Conservation (phyloP, 2,888 invertebrate genomes). For the Lasioglossum leucozonium region DNA sequence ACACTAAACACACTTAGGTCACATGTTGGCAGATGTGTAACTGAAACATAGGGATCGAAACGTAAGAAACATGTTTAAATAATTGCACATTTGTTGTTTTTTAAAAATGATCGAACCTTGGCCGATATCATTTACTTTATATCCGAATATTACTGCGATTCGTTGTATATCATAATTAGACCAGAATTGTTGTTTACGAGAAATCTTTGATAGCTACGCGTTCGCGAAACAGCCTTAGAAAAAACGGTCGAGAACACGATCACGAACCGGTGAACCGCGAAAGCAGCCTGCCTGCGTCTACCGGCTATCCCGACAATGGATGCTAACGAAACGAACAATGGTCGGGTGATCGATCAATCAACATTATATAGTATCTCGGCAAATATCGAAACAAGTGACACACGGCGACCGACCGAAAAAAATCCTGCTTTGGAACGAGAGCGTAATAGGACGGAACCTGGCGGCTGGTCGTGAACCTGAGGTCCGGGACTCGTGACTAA, state of each 20-base stretch:
- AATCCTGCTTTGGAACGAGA: neutral
- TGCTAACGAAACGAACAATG: constrained; percentile 47
- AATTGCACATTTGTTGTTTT: too few relatives aligned
- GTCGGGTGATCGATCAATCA: constrained; percentile 43
- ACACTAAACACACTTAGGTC: too few relatives aligned
- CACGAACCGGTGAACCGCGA: constrained; percentile 44
- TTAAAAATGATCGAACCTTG: too few relatives aligned
- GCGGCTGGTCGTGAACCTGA: neutral
- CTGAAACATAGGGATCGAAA: too few relatives aligned
- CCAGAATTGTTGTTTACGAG: neutral
- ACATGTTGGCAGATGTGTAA: too few relatives aligned
- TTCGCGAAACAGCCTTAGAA: neutral
- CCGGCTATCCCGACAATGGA: constrained; percentile 33
- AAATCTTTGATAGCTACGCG: neutral
- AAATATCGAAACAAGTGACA: constrained; percentile 40
- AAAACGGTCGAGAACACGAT: neutral
- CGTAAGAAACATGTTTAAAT: too few relatives aligned
- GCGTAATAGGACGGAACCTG: neutral
- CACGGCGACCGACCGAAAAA: neutral
- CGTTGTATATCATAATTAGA: constrained; percentile 22
- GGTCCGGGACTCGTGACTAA: constrained; percentile 41
- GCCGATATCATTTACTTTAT: too few relatives aligned
- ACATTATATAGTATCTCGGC: constrained; percentile 33
- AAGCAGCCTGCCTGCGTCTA: constrained; percentile 8
- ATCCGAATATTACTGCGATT: too few relatives aligned